These are phyloP conservation scores for Galerucella pusilla DNA, from an alignment of 2,888 invertebrate species.

Conservation along the genomic window DNA sequence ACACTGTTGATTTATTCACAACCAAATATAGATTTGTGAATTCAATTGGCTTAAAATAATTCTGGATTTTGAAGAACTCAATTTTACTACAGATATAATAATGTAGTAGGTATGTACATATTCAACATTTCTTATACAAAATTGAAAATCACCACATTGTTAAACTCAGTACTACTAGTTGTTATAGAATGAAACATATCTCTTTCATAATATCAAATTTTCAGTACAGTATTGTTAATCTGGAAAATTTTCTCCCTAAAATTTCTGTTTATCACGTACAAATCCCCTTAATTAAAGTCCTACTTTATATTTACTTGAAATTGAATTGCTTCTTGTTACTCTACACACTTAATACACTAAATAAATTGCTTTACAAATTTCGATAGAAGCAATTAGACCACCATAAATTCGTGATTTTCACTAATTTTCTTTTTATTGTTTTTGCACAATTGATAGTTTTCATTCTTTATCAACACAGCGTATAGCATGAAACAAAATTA, in stretches of 20 bases:
- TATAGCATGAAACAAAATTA: neutral
- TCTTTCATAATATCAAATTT: neutral
- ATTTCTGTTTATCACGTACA: neutral
- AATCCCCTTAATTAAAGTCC: neutral
- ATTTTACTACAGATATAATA: slow-evolving; percentile 19
- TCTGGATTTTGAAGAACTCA: slow-evolving; percentile 24
- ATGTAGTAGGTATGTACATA: slow-evolving; percentile 19
- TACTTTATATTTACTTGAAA: neutral
- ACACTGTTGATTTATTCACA: slow-evolving; percentile 23
- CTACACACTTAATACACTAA: neutral
- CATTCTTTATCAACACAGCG: slow-evolving; percentile 8
- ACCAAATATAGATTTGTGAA: slow-evolving; percentile 24
- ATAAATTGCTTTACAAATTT: neutral
- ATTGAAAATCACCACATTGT: slow-evolving; percentile 18
- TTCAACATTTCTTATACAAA: slow-evolving; percentile 33
- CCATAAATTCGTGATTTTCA: neutral
- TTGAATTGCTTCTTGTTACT: neutral
- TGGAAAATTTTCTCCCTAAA: neutral
- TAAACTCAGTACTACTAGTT: neutral
- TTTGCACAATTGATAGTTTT: neutral
- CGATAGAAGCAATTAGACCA: neutral
- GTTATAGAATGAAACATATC: slow-evolving; percentile 7
- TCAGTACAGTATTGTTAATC: neutral
- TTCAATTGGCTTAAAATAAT: slow-evolving; percentile 16
- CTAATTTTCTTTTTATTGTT: neutral